Evolutionary conservation across 2,888 invertebrate species (phyloP), one percentile per base, ranked within the genome.

Genomic region (Schizotus pectinicornis): DNA sequence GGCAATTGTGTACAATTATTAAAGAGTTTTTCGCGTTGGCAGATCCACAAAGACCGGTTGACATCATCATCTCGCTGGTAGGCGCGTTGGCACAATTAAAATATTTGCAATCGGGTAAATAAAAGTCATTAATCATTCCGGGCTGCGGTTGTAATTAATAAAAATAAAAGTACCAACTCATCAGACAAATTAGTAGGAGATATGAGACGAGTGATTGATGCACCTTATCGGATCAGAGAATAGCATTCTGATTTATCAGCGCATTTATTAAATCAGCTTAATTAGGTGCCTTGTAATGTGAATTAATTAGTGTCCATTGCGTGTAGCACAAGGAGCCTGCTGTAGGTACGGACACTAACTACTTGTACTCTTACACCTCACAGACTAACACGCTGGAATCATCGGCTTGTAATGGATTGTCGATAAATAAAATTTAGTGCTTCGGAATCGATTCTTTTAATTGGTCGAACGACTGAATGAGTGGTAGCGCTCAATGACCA

Each of bases 281-380:
- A 75, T 75, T 74, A 73, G 74, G 69, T 73, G 71, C 70, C 73
- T 69, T 74, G 75, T 75, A 74, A 73, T 70, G 72, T 69, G 72
- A 75, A 72, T 75, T 74, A 75, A 75, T 74, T 74, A 73, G 71
- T 68, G 72, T 70, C 68, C 69, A 70, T 74, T 71, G 74, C 74
- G 73, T 73, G 74, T 73, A 64, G 67, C 65, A 65, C 69, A 67
- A 67, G 49, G 38, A 54, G 59, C 66, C 59, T 69, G 69, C 67
- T 70, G 71, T 68, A 69, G 68, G 68, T 71, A 66, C 64, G 62
- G 68, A 67, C 68, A 67, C 69, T 65, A 69, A 71, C 67, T 63
- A 65, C 69, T 68, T 69, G 68, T 70, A 67, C 63, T 61, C 37
- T 63, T 63, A 63, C 63, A 68, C 68, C 61, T 61, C 37, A 62